phyloP scores from a whole-genome alignment of 2,797 vertebrate genomes.

The Cyprinella venusta region DNA sequence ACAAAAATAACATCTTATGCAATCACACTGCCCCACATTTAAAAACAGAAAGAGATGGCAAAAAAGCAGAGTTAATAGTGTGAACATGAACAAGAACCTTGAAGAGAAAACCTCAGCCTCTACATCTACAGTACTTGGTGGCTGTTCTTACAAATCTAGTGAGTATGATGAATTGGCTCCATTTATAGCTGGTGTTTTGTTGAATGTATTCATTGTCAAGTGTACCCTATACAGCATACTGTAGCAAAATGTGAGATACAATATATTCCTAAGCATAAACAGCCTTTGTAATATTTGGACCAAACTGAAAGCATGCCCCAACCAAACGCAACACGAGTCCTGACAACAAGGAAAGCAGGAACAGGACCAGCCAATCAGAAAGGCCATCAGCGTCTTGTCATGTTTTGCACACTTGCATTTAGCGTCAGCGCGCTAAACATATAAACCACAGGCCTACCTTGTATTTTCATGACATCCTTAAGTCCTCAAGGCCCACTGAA shows the following conservation, averaged over 20 bases:
- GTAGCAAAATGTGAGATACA: background rate
- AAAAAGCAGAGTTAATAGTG: background rate
- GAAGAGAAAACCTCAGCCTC: background rate
- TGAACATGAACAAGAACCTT: background rate
- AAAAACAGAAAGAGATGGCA: background rate
- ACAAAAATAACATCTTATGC: conserved; percentile 38
- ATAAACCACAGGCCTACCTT: background rate
- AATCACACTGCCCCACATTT: conserved; percentile 5
- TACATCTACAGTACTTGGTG: background rate
- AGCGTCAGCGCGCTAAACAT: background rate
- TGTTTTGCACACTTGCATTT: rapidly evolving
- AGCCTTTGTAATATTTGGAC: background rate
- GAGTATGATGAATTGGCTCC: background rate
- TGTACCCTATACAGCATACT: background rate
- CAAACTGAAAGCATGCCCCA: background rate
- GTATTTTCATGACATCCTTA: background rate
- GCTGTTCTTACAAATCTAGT: background rate
- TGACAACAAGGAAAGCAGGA: background rate
- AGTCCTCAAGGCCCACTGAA: too few relatives aligned
- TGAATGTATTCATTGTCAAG: background rate
- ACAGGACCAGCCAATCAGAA: background rate
- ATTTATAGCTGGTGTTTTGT: background rate
- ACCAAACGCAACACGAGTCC: background rate
- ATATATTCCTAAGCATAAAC: background rate
- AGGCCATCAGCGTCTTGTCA: background rate